A percentile compares a stretch with the other conserved stretches of the same genome.
Evolutionary conservation across 2,113 vertebrate species (phyloP).

Genomic region (Ancistrus triradiatus): DNA sequence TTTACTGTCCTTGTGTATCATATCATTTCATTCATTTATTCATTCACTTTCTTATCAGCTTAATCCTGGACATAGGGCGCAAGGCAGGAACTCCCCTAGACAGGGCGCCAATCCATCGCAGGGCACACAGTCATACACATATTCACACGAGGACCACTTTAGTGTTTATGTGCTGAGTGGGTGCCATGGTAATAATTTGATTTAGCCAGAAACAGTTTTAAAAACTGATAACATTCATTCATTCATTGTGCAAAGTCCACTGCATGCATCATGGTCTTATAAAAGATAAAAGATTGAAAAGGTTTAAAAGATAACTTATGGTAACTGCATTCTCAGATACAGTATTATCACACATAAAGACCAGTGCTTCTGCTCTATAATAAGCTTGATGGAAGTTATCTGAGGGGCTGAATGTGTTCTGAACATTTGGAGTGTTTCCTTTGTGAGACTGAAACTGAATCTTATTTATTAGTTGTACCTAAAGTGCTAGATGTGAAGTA

Average conservation of each 20-base stretch:
- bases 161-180: conserved; percentile 58
- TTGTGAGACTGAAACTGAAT: background rate
- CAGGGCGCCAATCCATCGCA: too few relatives aligned
- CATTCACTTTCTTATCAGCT: too few relatives aligned
- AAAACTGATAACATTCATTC: conserved; percentile 63
- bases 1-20: background rate
- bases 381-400: conserved; percentile 2
- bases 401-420: background rate
- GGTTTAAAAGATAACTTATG: conserved; percentile 68
- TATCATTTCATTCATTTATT: too few relatives aligned
- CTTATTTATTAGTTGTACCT: conserved; percentile 19
- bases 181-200: conserved; percentile 63
- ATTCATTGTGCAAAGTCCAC: conserved; percentile 60
- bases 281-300: too few relatives aligned
- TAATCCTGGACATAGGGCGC: too few relatives aligned
- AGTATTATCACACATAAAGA: conserved; percentile 22
- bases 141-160: conserved; percentile 54
- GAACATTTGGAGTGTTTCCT: background rate
- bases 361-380: conserved; percentile 34
- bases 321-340: conserved; percentile 45
- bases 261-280: conserved; percentile 58
- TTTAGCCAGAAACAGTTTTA: conserved; percentile 64
- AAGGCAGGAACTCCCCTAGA: too few relatives aligned
- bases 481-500: conserved; percentile 12
- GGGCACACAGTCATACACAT: too few relatives aligned